phyloP scores from a whole-genome alignment of 1,140 invertebrate species.

The Drosophila erecta region DNA sequence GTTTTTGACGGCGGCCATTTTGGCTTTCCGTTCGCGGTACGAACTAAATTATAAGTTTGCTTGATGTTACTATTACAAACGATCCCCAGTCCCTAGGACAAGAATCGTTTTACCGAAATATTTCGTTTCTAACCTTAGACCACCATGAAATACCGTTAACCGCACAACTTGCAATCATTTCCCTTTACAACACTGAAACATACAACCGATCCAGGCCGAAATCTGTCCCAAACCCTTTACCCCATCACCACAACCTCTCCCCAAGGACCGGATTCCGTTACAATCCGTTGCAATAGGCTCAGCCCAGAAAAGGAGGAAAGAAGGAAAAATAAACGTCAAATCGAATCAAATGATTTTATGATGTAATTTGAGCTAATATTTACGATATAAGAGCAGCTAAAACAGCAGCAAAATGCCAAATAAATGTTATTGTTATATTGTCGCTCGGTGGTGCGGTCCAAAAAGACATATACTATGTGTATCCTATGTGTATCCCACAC shows the following conservation, averaged over 20 bases:
- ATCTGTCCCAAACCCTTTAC: slow-evolving; percentile 25
- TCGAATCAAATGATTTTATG: slow-evolving; percentile 85
- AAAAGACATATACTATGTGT: slow-evolving; percentile 20
- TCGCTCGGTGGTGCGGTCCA: slow-evolving; percentile 77
- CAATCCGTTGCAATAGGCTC: slow-evolving; percentile 30
- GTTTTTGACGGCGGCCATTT: slow-evolving; percentile 73
- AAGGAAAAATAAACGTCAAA: slow-evolving; percentile 82
- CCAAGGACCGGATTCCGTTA: slow-evolving; percentile 30
- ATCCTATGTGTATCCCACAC: slow-evolving; percentile 34
- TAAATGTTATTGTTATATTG: slow-evolving; percentile 84
- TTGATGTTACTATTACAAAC: slow-evolving; percentile 29
- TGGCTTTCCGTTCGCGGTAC: slow-evolving; percentile 48
- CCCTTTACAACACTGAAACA: not conserved
- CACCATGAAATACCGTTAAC: not conserved
- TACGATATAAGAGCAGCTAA: slow-evolving; percentile 84
- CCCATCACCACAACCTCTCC: slow-evolving; percentile 1
- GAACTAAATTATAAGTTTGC: slow-evolving; percentile 2
- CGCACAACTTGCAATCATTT: slow-evolving; percentile 2
- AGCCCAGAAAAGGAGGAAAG: slow-evolving; percentile 17
- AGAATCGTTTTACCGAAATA: no score
- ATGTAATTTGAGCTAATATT: slow-evolving; percentile 84
- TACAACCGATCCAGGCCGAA: no score
- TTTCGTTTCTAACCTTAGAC: not conserved
- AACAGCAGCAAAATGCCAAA: slow-evolving; percentile 84
- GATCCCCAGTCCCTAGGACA: no score